Evolutionary conservation across 1,140 invertebrate species (phyloP).

Genomic region (Scylla paramamosain): DNA sequence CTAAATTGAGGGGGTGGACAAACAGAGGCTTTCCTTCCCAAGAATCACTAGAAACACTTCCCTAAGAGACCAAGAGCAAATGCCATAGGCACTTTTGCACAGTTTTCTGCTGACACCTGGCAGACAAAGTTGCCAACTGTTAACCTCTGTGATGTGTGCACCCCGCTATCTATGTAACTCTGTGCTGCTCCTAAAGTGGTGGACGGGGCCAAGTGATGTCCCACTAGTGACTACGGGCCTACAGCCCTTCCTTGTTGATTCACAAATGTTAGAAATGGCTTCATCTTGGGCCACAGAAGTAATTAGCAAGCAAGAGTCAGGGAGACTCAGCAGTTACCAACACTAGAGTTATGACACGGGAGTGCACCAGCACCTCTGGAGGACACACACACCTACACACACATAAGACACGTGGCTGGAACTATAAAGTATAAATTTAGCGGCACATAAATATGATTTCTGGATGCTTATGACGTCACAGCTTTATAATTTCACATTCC

Average conservation of each 20-base stretch:
- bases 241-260: not conserved
- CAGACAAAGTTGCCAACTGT: slow-evolving; percentile 57
- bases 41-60: slow-evolving; percentile 25
- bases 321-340: not conserved
- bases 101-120: slow-evolving; percentile 48
- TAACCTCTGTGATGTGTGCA: slow-evolving; percentile 49
- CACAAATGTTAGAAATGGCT: not conserved
- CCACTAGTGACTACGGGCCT: not conserved
- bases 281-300: not conserved
- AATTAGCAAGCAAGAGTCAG: not conserved
- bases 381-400: slow-evolving; percentile 52
- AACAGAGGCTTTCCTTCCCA: not conserved
- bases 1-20: not conserved
- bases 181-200: not conserved
- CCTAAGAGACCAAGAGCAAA: slow-evolving; percentile 48
- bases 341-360: not conserved
- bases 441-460: slow-evolving; percentile 67
- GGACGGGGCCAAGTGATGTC: not conserved
- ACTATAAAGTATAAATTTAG: slow-evolving; percentile 70
- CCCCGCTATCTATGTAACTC: slow-evolving; percentile 37
- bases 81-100: slow-evolving; percentile 68
- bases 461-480: slow-evolving; percentile 32
- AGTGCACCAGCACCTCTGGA: slow-evolving; percentile 31
- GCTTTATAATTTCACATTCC: not conserved
- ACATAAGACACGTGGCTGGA: slow-evolving; percentile 71